A percentile compares a stretch with the other conserved stretches of the same genome.
These are phyloP conservation scores for Drosophila melanosoma DNA, from an alignment of 2,888 invertebrate species.

Conservation along the genomic window DNA sequence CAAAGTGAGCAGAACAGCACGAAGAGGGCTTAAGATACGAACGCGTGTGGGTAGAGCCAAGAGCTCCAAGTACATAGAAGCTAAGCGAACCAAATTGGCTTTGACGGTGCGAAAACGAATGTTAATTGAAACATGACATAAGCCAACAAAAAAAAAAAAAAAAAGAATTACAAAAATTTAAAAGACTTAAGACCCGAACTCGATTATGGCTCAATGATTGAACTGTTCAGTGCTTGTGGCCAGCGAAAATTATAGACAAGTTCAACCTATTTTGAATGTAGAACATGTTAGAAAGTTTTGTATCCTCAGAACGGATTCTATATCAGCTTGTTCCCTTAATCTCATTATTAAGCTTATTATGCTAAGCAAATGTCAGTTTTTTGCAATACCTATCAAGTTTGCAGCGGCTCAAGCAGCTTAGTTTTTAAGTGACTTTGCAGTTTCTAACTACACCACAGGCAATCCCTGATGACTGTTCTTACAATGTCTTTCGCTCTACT, in stretches of 20 bases:
- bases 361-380: neutral
- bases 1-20: conserved; percentile 34
- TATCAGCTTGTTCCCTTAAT: conserved; percentile 44
- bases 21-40: conserved; percentile 51
- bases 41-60: conserved; percentile 57
- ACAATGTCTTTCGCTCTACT: conserved; percentile 21
- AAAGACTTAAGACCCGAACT: conserved; percentile 58
- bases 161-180: conserved; percentile 20
- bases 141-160: conserved; percentile 44
- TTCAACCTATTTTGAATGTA: conserved; percentile 31
- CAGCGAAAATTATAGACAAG: conserved; percentile 38
- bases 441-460: neutral
- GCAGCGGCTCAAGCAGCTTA: conserved; percentile 14
- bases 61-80: conserved; percentile 1
- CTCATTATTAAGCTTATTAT: conserved; percentile 20
- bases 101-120: conserved; percentile 42
- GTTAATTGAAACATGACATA: conserved; percentile 69
- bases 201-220: conserved; percentile 26
- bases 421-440: neutral
- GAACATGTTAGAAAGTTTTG: conserved; percentile 69
- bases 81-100: conserved; percentile 37
- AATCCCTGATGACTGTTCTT: conserved; percentile 14
- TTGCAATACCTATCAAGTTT: conserved; percentile 3
- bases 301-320: conserved; percentile 2
- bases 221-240: conserved; percentile 30